These are phyloP conservation scores for Lapara coniferarum DNA, from an alignment of 2,888 invertebrate genomes.

Conservation along the genomic window DNA sequence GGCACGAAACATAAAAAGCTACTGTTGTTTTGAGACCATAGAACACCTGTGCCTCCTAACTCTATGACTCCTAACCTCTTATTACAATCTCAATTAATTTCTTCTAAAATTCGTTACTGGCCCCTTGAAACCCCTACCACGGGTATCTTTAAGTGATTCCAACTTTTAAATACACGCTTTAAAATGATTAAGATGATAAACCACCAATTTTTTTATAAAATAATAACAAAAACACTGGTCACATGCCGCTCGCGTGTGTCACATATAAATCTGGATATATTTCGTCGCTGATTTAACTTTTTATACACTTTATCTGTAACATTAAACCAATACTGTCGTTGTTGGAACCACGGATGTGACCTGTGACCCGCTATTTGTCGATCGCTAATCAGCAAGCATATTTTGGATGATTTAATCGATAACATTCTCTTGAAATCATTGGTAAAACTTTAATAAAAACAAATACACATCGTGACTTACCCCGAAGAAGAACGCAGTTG, in stretches of 20 bases:
- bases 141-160: too few relatives aligned
- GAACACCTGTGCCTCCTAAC: too few relatives aligned
- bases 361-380: conserved; percentile 39
- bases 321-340: conserved; percentile 50
- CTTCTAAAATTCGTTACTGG: too few relatives aligned
- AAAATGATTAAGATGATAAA: background rate
- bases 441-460: background rate
- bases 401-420: conserved; percentile 33
- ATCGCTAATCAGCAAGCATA: conserved; percentile 28
- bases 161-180: background rate
- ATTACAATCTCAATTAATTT: too few relatives aligned
- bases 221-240: background rate
- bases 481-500: too few relatives aligned
- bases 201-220: background rate
- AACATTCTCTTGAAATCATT: conserved; percentile 3
- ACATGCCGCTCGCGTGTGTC: background rate
- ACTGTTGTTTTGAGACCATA: too few relatives aligned
- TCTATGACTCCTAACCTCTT: too few relatives aligned
- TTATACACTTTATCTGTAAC: conserved; percentile 49
- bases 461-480: too few relatives aligned
- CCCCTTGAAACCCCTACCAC: too few relatives aligned
- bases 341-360: conserved; percentile 54
- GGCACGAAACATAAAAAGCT: too few relatives aligned
- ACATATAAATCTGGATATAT: conserved; percentile 49
- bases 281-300: conserved; percentile 49